Evolutionary conservation across 2,888 invertebrate genomes (phyloP).

Genomic region (Sclerodermus sp.): DNA sequence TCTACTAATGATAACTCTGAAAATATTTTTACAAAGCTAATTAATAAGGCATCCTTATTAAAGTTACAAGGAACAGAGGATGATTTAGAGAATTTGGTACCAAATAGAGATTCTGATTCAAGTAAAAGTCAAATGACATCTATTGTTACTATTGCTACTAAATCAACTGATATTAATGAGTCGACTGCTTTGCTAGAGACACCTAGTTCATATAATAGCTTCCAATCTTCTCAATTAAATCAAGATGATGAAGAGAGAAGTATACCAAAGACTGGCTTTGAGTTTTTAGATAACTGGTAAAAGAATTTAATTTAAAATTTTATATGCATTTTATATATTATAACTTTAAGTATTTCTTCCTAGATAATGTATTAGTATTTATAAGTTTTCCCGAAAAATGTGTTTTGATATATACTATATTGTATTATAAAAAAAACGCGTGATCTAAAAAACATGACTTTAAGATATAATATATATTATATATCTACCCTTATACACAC

Average conservation of each 20-base stretch:
- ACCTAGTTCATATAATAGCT: conserved; percentile 51
- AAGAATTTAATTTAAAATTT: not conserved
- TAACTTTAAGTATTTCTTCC: too few species aligned
- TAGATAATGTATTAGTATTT: too few species aligned
- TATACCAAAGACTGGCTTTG: conserved; percentile 63
- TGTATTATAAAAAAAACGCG: too few species aligned
- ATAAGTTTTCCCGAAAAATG: too few species aligned
- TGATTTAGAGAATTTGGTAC: conserved; percentile 43
- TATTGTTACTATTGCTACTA: conserved; percentile 38
- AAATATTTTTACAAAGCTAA: conserved; percentile 47
- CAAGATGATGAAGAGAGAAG: conserved; percentile 40
- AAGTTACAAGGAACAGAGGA: conserved; percentile 45
- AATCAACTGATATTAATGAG: conserved; percentile 46
- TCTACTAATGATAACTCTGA: conserved; percentile 41
- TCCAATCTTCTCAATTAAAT: conserved; percentile 46
- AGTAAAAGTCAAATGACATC: conserved; percentile 44
- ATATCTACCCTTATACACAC: too few species aligned
- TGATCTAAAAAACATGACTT: too few species aligned
- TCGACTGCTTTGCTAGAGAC: conserved; percentile 49
- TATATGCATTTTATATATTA: too few species aligned
- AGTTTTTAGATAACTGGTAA: conserved; percentile 64
- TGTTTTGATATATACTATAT: too few species aligned
- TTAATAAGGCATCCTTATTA: conserved; percentile 46
- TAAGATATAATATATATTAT: too few species aligned
- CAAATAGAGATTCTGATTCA: conserved; percentile 32